Evolutionary conservation across 1,140 invertebrate genomes (phyloP).

Genomic region (Piezodorus guildinii): DNA sequence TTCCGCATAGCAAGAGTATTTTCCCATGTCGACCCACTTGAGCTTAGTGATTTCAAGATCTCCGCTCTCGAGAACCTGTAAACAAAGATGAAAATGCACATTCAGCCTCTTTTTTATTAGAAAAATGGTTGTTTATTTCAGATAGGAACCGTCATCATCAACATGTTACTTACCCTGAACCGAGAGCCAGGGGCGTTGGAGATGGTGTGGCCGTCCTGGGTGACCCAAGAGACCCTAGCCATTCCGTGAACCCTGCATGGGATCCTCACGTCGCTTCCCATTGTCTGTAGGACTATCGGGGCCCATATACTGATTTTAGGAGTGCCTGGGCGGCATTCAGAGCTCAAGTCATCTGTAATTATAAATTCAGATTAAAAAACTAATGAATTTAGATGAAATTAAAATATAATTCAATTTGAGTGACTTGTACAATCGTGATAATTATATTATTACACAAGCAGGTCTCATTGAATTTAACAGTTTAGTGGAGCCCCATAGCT

Average conservation of each 20-base stretch:
- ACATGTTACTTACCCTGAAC: conserved; percentile 16
- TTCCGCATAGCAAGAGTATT: conserved; percentile 56
- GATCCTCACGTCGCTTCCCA: conserved; percentile 5
- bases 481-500: too few relatives aligned
- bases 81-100: not conserved
- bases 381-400: too few relatives aligned
- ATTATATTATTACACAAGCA: too few relatives aligned
- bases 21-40: conserved; percentile 66
- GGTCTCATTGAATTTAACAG: too few relatives aligned
- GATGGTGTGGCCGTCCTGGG: conserved; percentile 23
- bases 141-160: not conserved
- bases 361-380: too few relatives aligned
- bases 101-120: not conserved
- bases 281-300: not conserved
- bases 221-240: not conserved
- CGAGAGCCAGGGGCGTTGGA: conserved; percentile 19
- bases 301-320: not conserved
- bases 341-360: too few relatives aligned
- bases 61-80: conserved; percentile 51
- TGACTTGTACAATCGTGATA: too few relatives aligned
- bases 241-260: not conserved
- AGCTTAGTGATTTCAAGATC: conserved; percentile 57
- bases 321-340: not conserved
- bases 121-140: not conserved
- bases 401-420: too few relatives aligned